Percentiles rank a stretch among this genome's conserved stretches.
Evolutionary conservation across 2,888 invertebrate genomes (phyloP).

Genomic region (Nymphalis c-album): DNA sequence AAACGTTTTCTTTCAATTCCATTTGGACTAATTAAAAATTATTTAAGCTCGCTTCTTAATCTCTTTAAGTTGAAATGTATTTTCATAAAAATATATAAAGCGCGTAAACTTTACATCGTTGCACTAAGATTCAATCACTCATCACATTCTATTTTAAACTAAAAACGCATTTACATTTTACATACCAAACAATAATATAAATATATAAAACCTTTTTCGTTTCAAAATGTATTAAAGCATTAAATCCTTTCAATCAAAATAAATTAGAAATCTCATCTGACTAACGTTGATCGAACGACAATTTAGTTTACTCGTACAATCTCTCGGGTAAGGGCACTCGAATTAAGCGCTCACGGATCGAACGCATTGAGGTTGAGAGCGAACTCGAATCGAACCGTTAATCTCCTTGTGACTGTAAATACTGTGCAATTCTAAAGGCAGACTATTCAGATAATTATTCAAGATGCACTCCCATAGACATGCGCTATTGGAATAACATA

Average conservation of each 20-base stretch:
- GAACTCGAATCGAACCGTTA: slow-evolving; percentile 59
- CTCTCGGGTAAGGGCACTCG: slow-evolving; percentile 50
- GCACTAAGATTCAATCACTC: too few species aligned
- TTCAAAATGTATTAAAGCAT: not conserved
- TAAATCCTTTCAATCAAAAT: slow-evolving; percentile 10
- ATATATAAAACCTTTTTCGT: not conserved
- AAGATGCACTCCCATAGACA: slow-evolving; percentile 27
- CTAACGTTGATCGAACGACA: slow-evolving; percentile 38
- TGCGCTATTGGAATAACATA: slow-evolving; percentile 9
- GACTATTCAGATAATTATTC: slow-evolving; percentile 35
- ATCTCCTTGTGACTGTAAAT: slow-evolving; percentile 44
- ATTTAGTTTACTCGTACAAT: slow-evolving; percentile 34
- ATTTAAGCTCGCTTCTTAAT: not conserved
- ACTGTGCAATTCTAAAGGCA: slow-evolving; percentile 27
- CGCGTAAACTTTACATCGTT: not conserved
- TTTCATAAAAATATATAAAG: too few species aligned
- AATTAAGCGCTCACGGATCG: slow-evolving; percentile 55
- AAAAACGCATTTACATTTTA: too few species aligned
- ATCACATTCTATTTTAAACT: too few species aligned
- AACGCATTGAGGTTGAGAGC: slow-evolving; percentile 55
- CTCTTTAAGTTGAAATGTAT: too few species aligned
- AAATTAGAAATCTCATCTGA: slow-evolving; percentile 38
- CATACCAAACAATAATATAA: not conserved
- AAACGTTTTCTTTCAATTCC: slow-evolving; percentile 38
- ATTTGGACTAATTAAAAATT: slow-evolving; percentile 10